A percentile compares a stretch with the other conserved stretches of the same genome.
These are phyloP conservation scores for Brenthis daphne DNA, from an alignment of 2,888 invertebrate genomes.

Conservation along the genomic window DNA sequence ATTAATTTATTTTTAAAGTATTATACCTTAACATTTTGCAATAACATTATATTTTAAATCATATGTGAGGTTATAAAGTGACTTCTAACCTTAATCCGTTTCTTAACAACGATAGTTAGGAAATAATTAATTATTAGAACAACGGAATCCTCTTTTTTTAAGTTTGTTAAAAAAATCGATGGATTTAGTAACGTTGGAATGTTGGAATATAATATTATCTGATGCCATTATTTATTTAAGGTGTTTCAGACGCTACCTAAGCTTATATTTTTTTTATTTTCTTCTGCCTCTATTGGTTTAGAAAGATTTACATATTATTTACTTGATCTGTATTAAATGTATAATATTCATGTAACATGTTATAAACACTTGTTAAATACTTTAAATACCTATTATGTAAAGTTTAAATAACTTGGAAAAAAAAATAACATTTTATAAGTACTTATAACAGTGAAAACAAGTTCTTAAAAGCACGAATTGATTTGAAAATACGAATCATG, in stretches of 20 bases:
- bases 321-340: neutral
- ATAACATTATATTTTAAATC: no score
- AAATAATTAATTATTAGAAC: no score
- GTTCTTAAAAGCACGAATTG: slow-evolving; percentile 25
- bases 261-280: neutral
- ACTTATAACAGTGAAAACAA: slow-evolving; percentile 18
- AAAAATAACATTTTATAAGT: neutral
- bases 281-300: neutral
- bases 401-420: neutral
- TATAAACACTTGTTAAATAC: neutral
- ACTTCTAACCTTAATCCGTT: no score
- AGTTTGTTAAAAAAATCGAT: slow-evolving; percentile 13
- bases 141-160: slow-evolving; percentile 17
- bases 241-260: neutral
- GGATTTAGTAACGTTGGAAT: slow-evolving; percentile 1
- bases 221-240: neutral
- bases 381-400: neutral
- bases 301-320: neutral
- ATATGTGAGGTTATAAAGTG: no score
- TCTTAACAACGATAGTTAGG: no score
- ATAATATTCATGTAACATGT: neutral
- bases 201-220: slow-evolving; percentile 1
- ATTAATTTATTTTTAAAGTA: no score
- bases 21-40: no score
- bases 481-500: slow-evolving; percentile 9